Evolutionary conservation across 2,113 vertebrate genomes (phyloP), one percentile per base, ranked within the genome.

Genomic region (Phalacrocorax aristotelis): DNA sequence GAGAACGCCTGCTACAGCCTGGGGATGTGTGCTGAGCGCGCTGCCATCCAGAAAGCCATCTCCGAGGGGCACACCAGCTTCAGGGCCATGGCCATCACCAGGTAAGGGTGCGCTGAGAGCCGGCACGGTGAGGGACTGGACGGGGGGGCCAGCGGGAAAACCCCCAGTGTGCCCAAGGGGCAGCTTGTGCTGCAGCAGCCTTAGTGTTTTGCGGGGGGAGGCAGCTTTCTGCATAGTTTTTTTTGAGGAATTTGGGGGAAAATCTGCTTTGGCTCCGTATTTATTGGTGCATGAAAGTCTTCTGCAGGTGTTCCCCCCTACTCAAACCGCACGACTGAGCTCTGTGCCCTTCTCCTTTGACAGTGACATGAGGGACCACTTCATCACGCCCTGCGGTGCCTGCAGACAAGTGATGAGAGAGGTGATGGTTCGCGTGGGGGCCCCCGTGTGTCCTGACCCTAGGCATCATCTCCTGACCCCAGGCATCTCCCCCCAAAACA

Each of bases 351-450:
- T 97, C 78, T 98, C 7, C 61, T 93, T 93, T 97, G 96, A 51
- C 96, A 99, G 99, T 96, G 98, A 99, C 94, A 19, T 98, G 88
- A 55, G 85, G 19, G 98, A 99, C 26, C 64, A 98, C 7, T 99
- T 99, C 94, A 99, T 99, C 91, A 89, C 96, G 0, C 99, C 99
- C 0, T 99, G 99, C 3, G 99, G 99, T 0, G 99, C 98, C 93
- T 99, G 99, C 98, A 97, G 99, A 79, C 99, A 99, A 97, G 98
- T 99, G 93, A 99, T 99, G 98, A 98, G 99, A 98, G 99, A 99
- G 99, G 99, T 99, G 97, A 98, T 3, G 3, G 42, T 57, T 78
- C 1, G 0, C 2, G 5, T 1, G 40, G 69, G 74, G 7, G 7
- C 16, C 40, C 36, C 44, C 0, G 0, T 2, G 2, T 51, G n/a